These are phyloP conservation scores for Enteromius treurensis DNA, from an alignment of 2,797 vertebrate species.

Conservation along the genomic window DNA sequence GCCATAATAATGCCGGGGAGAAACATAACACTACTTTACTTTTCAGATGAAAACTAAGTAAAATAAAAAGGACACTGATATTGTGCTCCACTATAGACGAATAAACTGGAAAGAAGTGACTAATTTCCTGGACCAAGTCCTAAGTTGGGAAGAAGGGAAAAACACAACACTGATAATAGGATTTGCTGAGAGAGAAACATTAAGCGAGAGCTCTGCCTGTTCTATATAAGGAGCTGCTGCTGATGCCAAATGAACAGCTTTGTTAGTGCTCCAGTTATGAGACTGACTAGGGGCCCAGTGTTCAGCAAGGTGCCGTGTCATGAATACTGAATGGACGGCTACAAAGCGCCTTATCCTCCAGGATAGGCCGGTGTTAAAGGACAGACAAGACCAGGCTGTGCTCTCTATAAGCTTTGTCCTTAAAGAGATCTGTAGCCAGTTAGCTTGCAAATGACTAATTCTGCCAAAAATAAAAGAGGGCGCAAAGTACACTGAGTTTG, in stretches of 20 bases:
- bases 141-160: slow-evolving; percentile 46
- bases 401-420: slow-evolving; percentile 17
- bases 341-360: slow-evolving; percentile 42
- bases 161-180: slow-evolving; percentile 57
- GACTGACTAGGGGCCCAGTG: slow-evolving; percentile 48
- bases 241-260: slow-evolving; percentile 61
- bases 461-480: slow-evolving; percentile 27
- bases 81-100: slow-evolving; percentile 41
- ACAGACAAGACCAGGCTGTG: slow-evolving; percentile 28
- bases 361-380: slow-evolving; percentile 24
- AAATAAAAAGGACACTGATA: slow-evolving; percentile 28
- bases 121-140: slow-evolving; percentile 57
- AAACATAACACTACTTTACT: slow-evolving; percentile 20
- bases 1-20: slow-evolving; percentile 22
- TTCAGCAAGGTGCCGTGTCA: slow-evolving; percentile 53
- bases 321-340: slow-evolving; percentile 52
- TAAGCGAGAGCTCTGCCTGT: slow-evolving; percentile 47
- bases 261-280: slow-evolving; percentile 59
- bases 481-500: slow-evolving; percentile 19
- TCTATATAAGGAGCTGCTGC: slow-evolving; percentile 51
- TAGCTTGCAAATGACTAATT: slow-evolving; percentile 28
- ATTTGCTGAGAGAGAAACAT: slow-evolving; percentile 53
- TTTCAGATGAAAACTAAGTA: neutral
- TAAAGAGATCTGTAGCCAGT: slow-evolving; percentile 21
- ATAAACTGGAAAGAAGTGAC: slow-evolving; percentile 57